Base-by-base conservation (phyloP, 1,140 invertebrate species). In the Caenorhabditis brenneri region DNA sequence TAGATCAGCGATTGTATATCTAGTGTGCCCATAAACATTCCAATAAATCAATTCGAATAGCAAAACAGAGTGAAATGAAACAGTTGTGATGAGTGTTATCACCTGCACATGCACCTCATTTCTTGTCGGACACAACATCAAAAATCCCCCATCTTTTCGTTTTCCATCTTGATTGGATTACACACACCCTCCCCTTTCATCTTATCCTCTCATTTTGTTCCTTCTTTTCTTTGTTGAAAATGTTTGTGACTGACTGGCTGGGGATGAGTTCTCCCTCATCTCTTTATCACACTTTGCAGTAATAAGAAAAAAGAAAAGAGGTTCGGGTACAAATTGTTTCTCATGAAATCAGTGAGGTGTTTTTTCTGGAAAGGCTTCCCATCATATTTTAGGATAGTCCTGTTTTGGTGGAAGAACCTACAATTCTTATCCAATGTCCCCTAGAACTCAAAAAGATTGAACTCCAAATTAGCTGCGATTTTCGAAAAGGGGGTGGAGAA, bases 101-200 rank as follows among this genome's bases (percentile, higher is more conserved):
- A 65, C 58, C 58, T 65, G 58, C 58, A 22, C 58, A 65, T 33
- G 29, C 22, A 15, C 22, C 31, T 19, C 29, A 33, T 33, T 33
- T 65, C 29, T n/a, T 65, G 58, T 33, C 31, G 58, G 58, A 65
- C 58, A 6, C 12, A 65, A 65, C 58, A 65, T 65, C 58, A 65
- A 65, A 65, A 65, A 65, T 65, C 58, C 31, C 9, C 31, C 19
- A 19, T 16, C 19, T 33, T 36, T 65, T 65, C 58, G 5, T 27
- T 22, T n/a, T 65, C n/a, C 58, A 65, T 33, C 58, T 65, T 65
- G 58, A 65, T 65, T 65, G 58, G 58, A 65, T 65, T 65, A 65
- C 58, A 65, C 58, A 55, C 53, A 27, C 27, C 22, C 48, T n/a
- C 53, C 27, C 10, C 31, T 16, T 36, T 36, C 29, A 33, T 33